Percentiles rank a stretch among this genome's conserved stretches.
phyloP scores from a whole-genome alignment of 1,140 invertebrate species.

The Meloidogyne chitwoodi region DNA sequence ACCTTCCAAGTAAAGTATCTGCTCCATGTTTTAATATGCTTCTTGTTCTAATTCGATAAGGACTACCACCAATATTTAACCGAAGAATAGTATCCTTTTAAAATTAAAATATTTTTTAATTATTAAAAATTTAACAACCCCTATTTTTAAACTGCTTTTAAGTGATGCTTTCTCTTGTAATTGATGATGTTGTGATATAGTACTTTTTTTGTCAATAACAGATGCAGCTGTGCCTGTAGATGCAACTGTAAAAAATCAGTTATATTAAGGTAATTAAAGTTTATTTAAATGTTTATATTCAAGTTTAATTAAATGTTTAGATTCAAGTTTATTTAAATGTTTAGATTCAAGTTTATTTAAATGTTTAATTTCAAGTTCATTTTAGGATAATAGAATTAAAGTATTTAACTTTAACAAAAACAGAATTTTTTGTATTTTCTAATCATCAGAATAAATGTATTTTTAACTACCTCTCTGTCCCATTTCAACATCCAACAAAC shows the following conservation, averaged over 20 bases:
- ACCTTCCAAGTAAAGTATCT: slow-evolving; percentile 44
- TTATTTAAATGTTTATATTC: too few species aligned
- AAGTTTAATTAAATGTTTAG: background rate
- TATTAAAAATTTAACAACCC: slow-evolving; percentile 29
- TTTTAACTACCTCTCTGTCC: too few species aligned
- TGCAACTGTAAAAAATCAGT: too few species aligned
- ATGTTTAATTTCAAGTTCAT: background rate
- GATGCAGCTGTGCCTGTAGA: background rate
- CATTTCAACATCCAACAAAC: too few species aligned
- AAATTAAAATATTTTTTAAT: background rate
- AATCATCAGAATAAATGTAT: background rate
- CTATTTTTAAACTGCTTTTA: slow-evolving; percentile 47
- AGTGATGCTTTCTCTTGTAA: slow-evolving; percentile 40
- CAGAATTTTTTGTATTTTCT: background rate
- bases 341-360: background rate
- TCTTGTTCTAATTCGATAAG: slow-evolving; percentile 53
- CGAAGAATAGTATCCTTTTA: slow-evolving; percentile 53
- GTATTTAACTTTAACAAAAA: background rate
- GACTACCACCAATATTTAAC: slow-evolving; percentile 55
- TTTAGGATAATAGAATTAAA: too few species aligned
- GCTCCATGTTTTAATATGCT: slow-evolving; percentile 56
- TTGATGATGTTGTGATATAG: slow-evolving; percentile 17
- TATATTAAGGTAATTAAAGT: too few species aligned
- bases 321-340: too few species aligned
- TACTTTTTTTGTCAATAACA: background rate